Evolutionary conservation across 2,797 vertebrate genomes (phyloP).

Genomic region (Cryptoblepharus egeriae): DNA sequence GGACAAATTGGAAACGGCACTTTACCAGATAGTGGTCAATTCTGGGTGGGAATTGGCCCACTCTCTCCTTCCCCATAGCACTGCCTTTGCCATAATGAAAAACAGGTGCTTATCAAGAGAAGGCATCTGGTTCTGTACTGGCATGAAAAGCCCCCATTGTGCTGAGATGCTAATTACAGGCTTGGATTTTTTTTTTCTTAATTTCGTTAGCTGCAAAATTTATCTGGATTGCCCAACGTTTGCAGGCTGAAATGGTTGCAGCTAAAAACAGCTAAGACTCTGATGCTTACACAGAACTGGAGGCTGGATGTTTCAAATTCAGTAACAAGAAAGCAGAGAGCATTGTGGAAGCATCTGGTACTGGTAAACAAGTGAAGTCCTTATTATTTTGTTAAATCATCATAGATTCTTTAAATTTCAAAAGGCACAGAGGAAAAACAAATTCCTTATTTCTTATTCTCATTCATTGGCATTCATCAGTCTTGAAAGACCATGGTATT

Average conservation of each 20-base stretch:
- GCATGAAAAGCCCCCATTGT: background rate
- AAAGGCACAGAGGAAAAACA: background rate
- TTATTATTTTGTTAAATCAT: background rate
- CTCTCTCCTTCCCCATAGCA: background rate
- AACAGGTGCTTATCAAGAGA: conserved; percentile 1
- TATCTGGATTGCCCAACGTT: background rate
- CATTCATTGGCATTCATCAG: too few relatives aligned
- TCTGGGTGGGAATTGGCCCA: background rate
- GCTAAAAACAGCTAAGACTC: background rate
- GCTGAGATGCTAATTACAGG: background rate
- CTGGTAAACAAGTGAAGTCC: background rate
- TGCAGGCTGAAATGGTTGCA: background rate
- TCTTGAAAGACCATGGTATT: too few relatives aligned
- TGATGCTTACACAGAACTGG: background rate
- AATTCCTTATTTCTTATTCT: background rate
- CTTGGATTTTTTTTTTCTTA: background rate
- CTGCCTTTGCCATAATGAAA: background rate
- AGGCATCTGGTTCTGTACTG: background rate
- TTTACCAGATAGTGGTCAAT: background rate
- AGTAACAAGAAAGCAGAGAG: conserved; percentile 11
- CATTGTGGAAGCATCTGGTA: conserved; percentile 15
- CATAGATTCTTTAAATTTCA: background rate
- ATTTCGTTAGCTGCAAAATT: background rate
- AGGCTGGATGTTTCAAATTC: background rate
- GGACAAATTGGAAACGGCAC: background rate